These are phyloP conservation scores for Heliconius congener DNA, from an alignment of 1,140 invertebrate genomes.

Conservation along the genomic window DNA sequence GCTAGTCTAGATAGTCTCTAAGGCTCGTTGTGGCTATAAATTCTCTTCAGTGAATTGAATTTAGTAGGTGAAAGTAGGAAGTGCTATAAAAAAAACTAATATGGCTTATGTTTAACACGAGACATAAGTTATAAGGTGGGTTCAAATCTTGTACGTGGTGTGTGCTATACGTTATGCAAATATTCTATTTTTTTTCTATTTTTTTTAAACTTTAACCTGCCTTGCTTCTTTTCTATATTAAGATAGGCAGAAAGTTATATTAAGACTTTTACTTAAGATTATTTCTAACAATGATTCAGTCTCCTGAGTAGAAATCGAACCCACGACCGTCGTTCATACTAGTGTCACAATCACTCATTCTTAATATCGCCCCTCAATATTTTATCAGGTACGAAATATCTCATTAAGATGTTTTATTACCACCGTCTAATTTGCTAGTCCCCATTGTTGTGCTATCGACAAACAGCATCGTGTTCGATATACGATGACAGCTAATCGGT, in stretches of 20 bases:
- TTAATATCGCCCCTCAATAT: background rate
- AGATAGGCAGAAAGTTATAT: too few species aligned
- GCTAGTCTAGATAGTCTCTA: slow-evolving; percentile 1
- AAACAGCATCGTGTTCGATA: slow-evolving; percentile 18
- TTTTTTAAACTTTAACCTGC: too few species aligned
- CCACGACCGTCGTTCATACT: too few species aligned
- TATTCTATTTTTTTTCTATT: too few species aligned
- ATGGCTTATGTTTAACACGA: background rate
- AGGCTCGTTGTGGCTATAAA: slow-evolving; percentile 13
- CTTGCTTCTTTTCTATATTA: too few species aligned
- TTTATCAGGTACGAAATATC: slow-evolving; percentile 15
- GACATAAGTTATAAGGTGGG: background rate
- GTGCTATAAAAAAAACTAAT: background rate
- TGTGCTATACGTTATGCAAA: too few species aligned
- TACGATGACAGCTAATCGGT: slow-evolving; percentile 20
- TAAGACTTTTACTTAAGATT: too few species aligned
- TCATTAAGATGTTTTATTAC: slow-evolving; percentile 19
- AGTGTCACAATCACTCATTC: background rate
- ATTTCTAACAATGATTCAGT: too few species aligned
- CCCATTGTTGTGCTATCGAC: slow-evolving; percentile 12
- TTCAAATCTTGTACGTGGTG: too few species aligned
- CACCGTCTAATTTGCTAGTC: slow-evolving; percentile 12
- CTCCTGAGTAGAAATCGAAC: too few species aligned
- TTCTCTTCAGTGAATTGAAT: background rate
- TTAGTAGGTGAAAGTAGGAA: background rate